phyloP scores from a whole-genome alignment of 2,797 vertebrate genomes.

The Alcedo quadribrachys region DNA sequence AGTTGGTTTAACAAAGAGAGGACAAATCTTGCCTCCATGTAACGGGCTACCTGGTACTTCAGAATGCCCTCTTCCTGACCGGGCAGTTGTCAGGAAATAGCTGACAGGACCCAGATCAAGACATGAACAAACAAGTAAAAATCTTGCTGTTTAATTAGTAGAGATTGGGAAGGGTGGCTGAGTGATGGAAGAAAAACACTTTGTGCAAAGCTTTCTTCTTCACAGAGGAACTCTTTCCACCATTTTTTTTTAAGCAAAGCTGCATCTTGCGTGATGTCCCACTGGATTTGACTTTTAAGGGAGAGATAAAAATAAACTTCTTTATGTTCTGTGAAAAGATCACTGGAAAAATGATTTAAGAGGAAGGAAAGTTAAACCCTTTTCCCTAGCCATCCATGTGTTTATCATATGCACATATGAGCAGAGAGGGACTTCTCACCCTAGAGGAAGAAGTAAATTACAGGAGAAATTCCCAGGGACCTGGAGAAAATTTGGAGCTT shows the following conservation, averaged over 20 bases:
- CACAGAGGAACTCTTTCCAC: not conserved
- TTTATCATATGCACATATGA: constrained; percentile 3
- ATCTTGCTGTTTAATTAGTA: not conserved
- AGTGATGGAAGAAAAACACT: not conserved
- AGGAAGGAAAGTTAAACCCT: not conserved
- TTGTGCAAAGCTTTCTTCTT: not conserved
- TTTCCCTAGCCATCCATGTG: not conserved
- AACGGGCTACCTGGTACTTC: not conserved
- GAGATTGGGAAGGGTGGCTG: not conserved
- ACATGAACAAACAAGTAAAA: not conserved
- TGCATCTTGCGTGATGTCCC: not conserved
- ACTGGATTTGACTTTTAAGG: not conserved
- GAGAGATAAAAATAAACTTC: constrained; percentile 3
- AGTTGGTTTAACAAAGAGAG: not conserved
- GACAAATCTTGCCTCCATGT: not conserved
- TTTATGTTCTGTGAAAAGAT: not conserved
- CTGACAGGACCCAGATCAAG: not conserved
- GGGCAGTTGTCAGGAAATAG: not conserved
- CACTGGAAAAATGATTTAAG: constrained; percentile 7
- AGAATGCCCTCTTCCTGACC: not conserved
- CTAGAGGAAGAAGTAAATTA: constrained; percentile 1
- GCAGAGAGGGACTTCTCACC: not conserved
- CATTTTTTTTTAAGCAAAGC: not conserved
- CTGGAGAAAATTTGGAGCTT: not conserved
- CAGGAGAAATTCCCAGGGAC: not conserved